Evolutionary conservation across 1,140 invertebrate genomes (phyloP).

Genomic region (Papilio machaon): DNA sequence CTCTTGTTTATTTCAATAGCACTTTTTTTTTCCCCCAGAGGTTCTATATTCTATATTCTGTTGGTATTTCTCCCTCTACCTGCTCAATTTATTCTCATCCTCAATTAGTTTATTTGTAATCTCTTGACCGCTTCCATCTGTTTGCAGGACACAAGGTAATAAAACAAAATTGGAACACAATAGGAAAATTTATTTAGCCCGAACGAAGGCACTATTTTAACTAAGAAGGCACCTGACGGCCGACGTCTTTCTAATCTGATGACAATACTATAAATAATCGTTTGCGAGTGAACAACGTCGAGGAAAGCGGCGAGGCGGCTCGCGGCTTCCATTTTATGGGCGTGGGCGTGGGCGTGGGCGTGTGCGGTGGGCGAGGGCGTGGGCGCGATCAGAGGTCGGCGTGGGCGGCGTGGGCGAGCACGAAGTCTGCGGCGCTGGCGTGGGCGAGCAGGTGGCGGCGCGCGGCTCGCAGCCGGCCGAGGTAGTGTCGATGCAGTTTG

Average conservation of each 20-base stretch:
- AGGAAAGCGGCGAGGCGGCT: slow-evolving; percentile 52
- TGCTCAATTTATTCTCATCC: too few relatives aligned
- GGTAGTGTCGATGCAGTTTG: slow-evolving; percentile 76
- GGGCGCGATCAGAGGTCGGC: slow-evolving; percentile 55
- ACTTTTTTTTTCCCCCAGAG: too few relatives aligned
- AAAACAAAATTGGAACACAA: slow-evolving; percentile 65
- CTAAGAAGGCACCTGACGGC: slow-evolving; percentile 67
- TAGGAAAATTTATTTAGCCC: slow-evolving; percentile 74
- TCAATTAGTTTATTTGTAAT: too few relatives aligned
- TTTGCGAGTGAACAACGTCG: slow-evolving; percentile 64
- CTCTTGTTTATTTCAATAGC: too few relatives aligned
- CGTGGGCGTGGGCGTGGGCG: neutral
- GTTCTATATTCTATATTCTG: too few relatives aligned
- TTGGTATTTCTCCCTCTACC: too few relatives aligned
- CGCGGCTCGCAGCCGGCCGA: slow-evolving; percentile 68
- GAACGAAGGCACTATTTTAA: slow-evolving; percentile 75
- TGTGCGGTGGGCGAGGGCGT: neutral
- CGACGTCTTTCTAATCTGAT: slow-evolving; percentile 56
- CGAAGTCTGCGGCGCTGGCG: slow-evolving; percentile 73
- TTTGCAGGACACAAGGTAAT: slow-evolving; percentile 40
- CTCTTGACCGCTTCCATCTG: too few relatives aligned
- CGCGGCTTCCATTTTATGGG: slow-evolving; percentile 64
- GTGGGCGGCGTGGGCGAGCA: slow-evolving; percentile 67
- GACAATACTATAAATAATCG: slow-evolving; percentile 66
- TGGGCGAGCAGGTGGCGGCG: slow-evolving; percentile 72